Percentiles rank a stretch among this genome's conserved stretches.
phyloP scores from a whole-genome alignment of 2,113 vertebrate species.

The Pelmatolapia mariae region DNA sequence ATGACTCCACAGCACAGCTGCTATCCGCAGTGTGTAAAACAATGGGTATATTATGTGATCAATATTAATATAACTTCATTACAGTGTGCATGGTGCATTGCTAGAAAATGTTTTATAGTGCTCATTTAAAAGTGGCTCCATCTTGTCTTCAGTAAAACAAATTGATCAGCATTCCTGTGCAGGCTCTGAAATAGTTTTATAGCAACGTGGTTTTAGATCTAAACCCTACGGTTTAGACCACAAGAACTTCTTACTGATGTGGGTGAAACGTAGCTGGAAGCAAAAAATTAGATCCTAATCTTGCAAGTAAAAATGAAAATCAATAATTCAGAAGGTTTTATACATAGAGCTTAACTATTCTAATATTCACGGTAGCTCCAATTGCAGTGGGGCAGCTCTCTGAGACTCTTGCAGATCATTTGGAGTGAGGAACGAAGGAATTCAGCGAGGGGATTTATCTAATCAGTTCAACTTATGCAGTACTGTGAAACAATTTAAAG shows the following conservation, averaged over 20 bases:
- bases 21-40: not conserved
- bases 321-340: constrained; percentile 39
- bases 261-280: not conserved
- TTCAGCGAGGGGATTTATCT: not conserved
- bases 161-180: not conserved
- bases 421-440: not conserved
- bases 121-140: not conserved
- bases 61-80: not conserved
- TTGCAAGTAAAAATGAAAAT: constrained; percentile 6
- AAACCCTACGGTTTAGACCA: not conserved
- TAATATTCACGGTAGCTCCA: constrained; percentile 28
- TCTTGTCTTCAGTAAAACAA: not conserved
- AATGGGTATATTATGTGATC: not conserved
- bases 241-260: not conserved
- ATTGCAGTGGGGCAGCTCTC: not conserved
- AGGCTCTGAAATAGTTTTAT: not conserved
- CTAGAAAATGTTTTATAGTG: not conserved
- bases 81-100: not conserved
- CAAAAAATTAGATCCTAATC: not conserved
- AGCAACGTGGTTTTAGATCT: not conserved
- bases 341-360: constrained; percentile 6
- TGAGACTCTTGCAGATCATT: not conserved
- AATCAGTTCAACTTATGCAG: not conserved
- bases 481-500: not conserved
- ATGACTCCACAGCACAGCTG: not conserved